A percentile compares a stretch with the other conserved stretches of the same genome.
These are phyloP conservation scores for Lutraria rhynchaena DNA, from an alignment of 1,140 invertebrate genomes.

Conservation along the genomic window DNA sequence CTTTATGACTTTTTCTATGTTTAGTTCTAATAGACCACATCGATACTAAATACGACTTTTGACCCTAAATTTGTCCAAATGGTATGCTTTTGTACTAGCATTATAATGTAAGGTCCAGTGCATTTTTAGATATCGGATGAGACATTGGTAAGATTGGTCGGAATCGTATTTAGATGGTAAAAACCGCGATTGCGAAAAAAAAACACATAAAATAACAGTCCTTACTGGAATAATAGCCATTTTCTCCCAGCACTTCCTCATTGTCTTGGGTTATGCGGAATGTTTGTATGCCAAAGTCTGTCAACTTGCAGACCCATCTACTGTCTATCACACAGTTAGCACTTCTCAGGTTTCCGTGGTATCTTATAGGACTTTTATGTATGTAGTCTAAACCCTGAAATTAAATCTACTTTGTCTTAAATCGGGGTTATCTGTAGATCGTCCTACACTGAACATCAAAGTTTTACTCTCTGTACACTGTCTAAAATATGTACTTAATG, in stretches of 20 bases:
- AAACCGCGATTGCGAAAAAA: not conserved
- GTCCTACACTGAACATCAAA: too few relatives aligned
- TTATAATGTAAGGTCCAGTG: not conserved
- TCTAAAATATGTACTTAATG: too few relatives aligned
- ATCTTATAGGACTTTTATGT: conserved; percentile 89
- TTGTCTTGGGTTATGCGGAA: conserved; percentile 25
- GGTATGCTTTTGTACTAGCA: too few relatives aligned
- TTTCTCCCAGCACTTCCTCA: conserved; percentile 20
- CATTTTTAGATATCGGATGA: not conserved
- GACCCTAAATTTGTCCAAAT: too few relatives aligned
- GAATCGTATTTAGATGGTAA: not conserved
- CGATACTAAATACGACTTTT: too few relatives aligned
- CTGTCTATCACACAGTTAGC: conserved; percentile 95
- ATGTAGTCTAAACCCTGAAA: conserved; percentile 95
- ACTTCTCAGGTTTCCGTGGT: conserved; percentile 97
- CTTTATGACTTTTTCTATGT: too few relatives aligned
- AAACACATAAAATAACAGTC: not conserved
- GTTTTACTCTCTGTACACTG: too few relatives aligned
- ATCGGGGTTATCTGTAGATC: too few relatives aligned
- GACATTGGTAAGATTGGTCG: not conserved
- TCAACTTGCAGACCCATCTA: conserved; percentile 95
- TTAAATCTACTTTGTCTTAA: too few relatives aligned
- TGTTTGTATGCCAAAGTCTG: conserved; percentile 93
- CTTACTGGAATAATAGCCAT: conserved; percentile 40
- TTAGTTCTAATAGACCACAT: too few relatives aligned